Conservation (phyloP, 2,888 invertebrate species). For the Agrotis puta region DNA sequence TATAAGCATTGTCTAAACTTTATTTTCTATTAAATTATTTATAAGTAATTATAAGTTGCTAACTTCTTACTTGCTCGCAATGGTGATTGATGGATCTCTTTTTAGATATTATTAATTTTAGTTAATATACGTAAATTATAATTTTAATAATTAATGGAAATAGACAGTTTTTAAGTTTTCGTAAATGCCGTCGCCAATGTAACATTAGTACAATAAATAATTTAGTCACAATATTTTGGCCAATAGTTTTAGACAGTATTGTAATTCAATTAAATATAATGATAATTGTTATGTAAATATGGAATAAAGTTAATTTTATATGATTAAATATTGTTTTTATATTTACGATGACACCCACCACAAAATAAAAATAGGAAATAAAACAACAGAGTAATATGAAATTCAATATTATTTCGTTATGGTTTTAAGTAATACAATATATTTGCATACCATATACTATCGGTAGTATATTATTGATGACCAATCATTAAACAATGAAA, state of each 20-base stretch:
- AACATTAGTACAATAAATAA: conserved; percentile 62
- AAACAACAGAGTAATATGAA: conserved; percentile 88
- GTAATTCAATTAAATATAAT: conserved; percentile 43
- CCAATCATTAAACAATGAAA: conserved; percentile 90
- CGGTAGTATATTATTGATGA: conserved; percentile 90
- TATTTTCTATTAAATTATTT: conserved; percentile 6
- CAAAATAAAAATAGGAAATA: too few relatives aligned
- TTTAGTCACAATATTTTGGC: conserved; percentile 56
- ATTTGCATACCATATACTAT: conserved; percentile 90
- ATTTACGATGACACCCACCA: not conserved
- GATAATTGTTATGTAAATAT: conserved; percentile 57
- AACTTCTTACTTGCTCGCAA: conserved; percentile 49
- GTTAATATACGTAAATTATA: conserved; percentile 46
- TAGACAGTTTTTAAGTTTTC: conserved; percentile 44
- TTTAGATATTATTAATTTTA: conserved; percentile 59
- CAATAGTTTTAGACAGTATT: conserved; percentile 64
- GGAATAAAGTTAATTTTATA: conserved; percentile 58
- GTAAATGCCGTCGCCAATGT: conserved; percentile 45
- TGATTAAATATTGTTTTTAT: conserved; percentile 7
- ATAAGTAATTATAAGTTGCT: conserved; percentile 17
- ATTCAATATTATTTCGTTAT: conserved; percentile 91
- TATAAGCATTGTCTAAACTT: conserved; percentile 13
- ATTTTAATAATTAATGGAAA: conserved; percentile 42
- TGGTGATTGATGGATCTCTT: conserved; percentile 66
- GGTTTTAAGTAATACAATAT: conserved; percentile 91